phyloP scores from a whole-genome alignment of 2,113 vertebrate genomes.

The Gallinago undulata region DNA sequence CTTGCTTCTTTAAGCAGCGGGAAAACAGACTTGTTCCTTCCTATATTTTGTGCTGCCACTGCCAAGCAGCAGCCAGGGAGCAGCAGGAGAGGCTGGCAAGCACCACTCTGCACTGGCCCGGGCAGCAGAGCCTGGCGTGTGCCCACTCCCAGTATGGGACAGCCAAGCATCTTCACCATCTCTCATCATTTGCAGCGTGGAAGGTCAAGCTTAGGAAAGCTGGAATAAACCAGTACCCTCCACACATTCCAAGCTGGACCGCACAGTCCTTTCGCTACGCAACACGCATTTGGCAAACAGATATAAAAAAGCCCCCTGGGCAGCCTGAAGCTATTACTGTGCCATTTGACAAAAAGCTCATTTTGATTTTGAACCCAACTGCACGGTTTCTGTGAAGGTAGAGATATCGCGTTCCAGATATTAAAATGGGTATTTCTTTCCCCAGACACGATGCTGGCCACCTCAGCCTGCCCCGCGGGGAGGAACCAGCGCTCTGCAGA shows the following conservation, averaged over 20 bases:
- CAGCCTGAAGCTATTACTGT: not conserved
- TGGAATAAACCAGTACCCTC: not conserved
- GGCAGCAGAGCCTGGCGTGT: not conserved
- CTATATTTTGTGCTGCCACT: not conserved
- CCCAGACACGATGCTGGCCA: not conserved
- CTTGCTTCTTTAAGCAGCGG: not conserved
- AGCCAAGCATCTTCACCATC: not conserved
- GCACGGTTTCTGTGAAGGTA: not conserved
- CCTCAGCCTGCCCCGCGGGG: not conserved
- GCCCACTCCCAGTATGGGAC: too few species aligned
- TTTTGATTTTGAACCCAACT: not conserved
- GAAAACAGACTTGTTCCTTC: not conserved
- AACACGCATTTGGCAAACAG: not conserved
- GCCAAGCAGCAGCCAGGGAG: not conserved
- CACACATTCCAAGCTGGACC: not conserved
- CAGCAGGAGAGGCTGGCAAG: not conserved
- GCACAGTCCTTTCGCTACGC: not conserved
- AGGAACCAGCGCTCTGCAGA: not conserved
- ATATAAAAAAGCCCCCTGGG: not conserved
- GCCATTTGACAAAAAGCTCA: not conserved
- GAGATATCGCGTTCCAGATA: not conserved
- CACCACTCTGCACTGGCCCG: accelerated
- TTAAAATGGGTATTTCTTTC: not conserved
- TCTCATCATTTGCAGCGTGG: not conserved
- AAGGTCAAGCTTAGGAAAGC: not conserved